These are phyloP conservation scores for Anarrhichthys ocellatus DNA, from an alignment of 2,113 vertebrate species.

Conservation along the genomic window DNA sequence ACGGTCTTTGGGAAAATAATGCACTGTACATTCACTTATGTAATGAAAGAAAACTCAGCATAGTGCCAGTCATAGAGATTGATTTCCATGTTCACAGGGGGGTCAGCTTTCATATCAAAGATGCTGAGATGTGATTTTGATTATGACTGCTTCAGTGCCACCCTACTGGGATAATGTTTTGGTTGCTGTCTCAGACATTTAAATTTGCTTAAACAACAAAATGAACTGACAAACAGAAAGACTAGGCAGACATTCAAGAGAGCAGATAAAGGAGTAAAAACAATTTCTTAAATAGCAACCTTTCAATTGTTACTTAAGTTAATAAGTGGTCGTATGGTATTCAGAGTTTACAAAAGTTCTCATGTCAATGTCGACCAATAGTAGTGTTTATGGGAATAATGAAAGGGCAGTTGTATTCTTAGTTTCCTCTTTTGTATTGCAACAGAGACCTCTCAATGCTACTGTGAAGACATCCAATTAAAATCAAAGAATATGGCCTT, in stretches of 20 bases:
- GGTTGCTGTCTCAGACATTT: conserved; percentile 73
- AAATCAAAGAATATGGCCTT: conserved; percentile 76
- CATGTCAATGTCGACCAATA: conserved; percentile 47
- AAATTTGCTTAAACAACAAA: conserved; percentile 73
- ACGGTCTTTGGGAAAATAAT: conserved; percentile 56
- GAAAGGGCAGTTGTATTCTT: conserved; percentile 70
- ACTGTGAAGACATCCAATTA: conserved; percentile 75
- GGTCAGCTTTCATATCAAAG: conserved; percentile 83
- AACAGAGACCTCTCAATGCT: conserved; percentile 68
- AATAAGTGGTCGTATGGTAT: conserved; percentile 31
- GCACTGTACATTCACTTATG: conserved; percentile 57
- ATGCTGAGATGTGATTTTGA: conserved; percentile 82
- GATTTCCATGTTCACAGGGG: conserved; percentile 81
- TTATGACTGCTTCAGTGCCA: conserved; percentile 78
- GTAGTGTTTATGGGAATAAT: conserved; percentile 70
- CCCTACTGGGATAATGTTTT: conserved; percentile 80
- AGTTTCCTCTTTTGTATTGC: conserved; percentile 63
- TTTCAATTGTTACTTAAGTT: conserved; percentile 40
- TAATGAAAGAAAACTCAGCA: conserved; percentile 56
- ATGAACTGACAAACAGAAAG: conserved; percentile 50
- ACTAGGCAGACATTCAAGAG: conserved; percentile 15
- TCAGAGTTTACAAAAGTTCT: conserved; percentile 62
- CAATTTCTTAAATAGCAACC: conserved; percentile 46
- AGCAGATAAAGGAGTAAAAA: conserved; percentile 36
- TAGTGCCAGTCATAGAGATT: conserved; percentile 83